Percentiles rank a stretch among this genome's conserved stretches.
phyloP scores from a whole-genome alignment of 2,113 vertebrate genomes.

The Tragelaphus imberbis region DNA sequence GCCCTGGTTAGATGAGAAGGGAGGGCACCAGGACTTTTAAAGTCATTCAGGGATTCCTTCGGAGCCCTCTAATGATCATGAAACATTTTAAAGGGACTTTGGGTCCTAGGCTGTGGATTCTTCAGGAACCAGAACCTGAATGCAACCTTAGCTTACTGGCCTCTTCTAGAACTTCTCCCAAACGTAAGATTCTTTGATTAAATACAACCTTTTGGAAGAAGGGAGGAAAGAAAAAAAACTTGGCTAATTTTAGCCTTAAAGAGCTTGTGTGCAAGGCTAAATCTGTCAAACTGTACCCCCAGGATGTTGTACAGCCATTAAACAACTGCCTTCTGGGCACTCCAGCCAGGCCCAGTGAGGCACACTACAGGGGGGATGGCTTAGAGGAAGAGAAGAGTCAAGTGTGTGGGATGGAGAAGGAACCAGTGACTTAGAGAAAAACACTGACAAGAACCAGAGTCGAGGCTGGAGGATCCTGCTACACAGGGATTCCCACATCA shows the following conservation, averaged over 20 bases:
- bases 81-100: conserved; percentile 25
- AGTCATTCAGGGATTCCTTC: conserved; percentile 8
- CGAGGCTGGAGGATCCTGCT: background rate
- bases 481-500: background rate
- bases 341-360: background rate
- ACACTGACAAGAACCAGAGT: background rate
- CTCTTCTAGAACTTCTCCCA: conserved; percentile 32
- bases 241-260: conserved; percentile 42
- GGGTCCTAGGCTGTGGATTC: background rate
- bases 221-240: background rate
- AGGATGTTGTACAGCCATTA: background rate
- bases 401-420: background rate
- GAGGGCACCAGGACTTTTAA: background rate
- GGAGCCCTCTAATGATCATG: background rate
- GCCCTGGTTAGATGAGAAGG: background rate
- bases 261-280: background rate
- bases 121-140: conserved; percentile 12
- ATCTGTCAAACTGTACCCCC: background rate
- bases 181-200: conserved; percentile 16
- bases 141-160: background rate
- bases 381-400: background rate
- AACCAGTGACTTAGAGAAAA: background rate
- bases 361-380: background rate
- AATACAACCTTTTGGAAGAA: conserved; percentile 23
- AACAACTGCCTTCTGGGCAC: background rate